Base-by-base conservation (phyloP, 2,113 vertebrate species). In the Cyphomyrus plagiostoma region DNA sequence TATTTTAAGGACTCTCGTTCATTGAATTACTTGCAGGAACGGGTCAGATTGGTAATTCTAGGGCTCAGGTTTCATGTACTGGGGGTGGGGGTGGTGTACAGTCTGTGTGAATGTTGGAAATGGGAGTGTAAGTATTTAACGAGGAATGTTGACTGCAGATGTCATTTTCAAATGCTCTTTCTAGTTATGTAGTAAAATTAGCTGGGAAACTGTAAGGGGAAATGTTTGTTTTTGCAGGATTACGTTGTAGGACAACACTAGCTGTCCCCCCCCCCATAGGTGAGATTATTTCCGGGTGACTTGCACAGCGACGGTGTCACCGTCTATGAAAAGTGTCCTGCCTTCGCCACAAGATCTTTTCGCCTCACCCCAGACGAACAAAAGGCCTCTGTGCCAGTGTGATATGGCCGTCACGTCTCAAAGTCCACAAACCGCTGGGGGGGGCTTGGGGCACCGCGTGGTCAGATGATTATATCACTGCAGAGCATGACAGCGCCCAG, bases 31-130 rank as follows among this genome's bases (percentile, higher is more conserved):
- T 10, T 30, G 49, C 70, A 83, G 35, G 70, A 89, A 56, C 9
- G 90, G 53, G 91, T 91, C 89, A 89, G 30, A 89, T 92, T 91
- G 92, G 88, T 95, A 95, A 96, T 95, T 94, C 93, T 91, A 94
- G 92, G 92, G 91, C 94, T 96, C 93, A 92, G 92, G 91, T 96
- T 96, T 95, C 96, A 93, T 90, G 93, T 90, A 94, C 95, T 66
- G 94, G 95, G 46, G 86, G 92, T 92, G 42, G 93, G 93, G 93
- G 91, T 91, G 92, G 91, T 70, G 62, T 70, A 70, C 39, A 84
- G 23, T 46, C 45, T 48, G 39, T 42, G 74, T 42, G 74, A 39
- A 80, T 80, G 74, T 42, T 80, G 74, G 74, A 80, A 80, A 35
- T 35, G 35, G 90, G 82, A 66, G 84, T 82, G 88, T 56, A 58